phyloP scores from a whole-genome alignment of 2,113 vertebrate species.

The Bombycilla garrulus region DNA sequence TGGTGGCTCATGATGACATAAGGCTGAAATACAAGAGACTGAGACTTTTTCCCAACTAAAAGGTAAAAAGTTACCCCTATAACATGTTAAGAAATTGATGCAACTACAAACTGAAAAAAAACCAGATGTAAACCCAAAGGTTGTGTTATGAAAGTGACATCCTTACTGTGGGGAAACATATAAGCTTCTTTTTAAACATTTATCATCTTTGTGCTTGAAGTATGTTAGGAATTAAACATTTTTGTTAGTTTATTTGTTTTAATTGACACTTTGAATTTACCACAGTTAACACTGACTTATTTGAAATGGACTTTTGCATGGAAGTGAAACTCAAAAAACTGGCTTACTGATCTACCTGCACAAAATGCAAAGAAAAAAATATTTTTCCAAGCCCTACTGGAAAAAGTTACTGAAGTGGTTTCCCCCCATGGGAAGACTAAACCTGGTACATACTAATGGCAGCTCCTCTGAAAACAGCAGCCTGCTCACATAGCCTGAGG shows the following conservation, averaged over 20 bases:
- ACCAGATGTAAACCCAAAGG: neutral
- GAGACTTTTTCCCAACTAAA: neutral
- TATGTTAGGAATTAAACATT: neutral
- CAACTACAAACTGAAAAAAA: neutral
- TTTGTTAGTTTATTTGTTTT: neutral
- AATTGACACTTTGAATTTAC: neutral
- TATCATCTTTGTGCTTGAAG: neutral
- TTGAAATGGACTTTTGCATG: neutral
- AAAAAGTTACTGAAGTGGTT: neutral
- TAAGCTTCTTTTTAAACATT: neutral
- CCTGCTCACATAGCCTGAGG: constrained; percentile 53
- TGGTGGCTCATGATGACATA: neutral
- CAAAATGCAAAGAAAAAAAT: neutral
- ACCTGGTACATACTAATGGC: neutral
- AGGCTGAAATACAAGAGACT: neutral
- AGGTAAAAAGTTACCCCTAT: neutral
- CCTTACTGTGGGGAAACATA: neutral
- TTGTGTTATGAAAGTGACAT: neutral
- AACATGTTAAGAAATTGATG: neutral
- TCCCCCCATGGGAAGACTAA: neutral
- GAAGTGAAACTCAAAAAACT: neutral
- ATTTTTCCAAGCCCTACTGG: neutral
- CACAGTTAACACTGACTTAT: neutral
- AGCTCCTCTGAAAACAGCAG: constrained; percentile 27
- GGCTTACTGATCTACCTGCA: neutral